Conservation (phyloP, 2,797 vertebrate species). For the Acanthurus tractus region DNA sequence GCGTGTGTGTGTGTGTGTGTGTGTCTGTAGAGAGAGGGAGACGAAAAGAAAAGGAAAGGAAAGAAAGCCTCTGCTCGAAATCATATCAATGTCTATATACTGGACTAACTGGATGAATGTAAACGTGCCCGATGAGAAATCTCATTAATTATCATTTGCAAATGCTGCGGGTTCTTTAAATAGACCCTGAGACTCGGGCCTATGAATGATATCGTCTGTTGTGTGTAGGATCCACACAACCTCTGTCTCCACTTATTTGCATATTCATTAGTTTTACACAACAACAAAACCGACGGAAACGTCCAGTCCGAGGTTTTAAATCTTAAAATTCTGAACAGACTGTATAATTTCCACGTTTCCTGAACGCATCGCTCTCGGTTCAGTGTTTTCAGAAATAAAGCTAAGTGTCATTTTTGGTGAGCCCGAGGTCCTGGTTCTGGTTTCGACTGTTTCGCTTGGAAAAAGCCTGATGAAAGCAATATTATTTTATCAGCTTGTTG, state of each 20-base stretch:
- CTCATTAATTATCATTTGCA: conserved; percentile 69
- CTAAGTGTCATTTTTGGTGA: neutral
- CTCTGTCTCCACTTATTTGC: conserved; percentile 46
- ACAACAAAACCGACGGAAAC: conserved; percentile 18
- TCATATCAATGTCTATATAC: conserved; percentile 52
- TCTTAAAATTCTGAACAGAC: neutral
- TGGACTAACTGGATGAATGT: conserved; percentile 60
- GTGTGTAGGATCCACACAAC: conserved; percentile 40
- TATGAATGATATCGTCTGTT: conserved; percentile 30
- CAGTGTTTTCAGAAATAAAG: conserved; percentile 1
- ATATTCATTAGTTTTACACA: conserved; percentile 66
- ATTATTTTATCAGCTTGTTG: neutral
- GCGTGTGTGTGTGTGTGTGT: conserved; percentile 56
- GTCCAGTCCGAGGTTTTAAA: conserved; percentile 22
- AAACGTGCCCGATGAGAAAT: conserved; percentile 62
- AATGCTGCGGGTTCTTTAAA: conserved; percentile 58
- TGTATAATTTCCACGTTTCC: neutral
- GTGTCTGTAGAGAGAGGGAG: conserved; percentile 9
- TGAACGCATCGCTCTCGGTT: neutral
- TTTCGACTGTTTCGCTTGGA: neutral
- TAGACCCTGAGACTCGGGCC: conserved; percentile 39
- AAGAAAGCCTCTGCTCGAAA: conserved; percentile 37
- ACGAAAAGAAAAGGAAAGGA: neutral
- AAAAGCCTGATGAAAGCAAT: neutral
- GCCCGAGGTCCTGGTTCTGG: conserved; percentile 26